Evolutionary conservation across 2,113 vertebrate genomes (phyloP).

Genomic region (Dasypus novemcinctus): DNA sequence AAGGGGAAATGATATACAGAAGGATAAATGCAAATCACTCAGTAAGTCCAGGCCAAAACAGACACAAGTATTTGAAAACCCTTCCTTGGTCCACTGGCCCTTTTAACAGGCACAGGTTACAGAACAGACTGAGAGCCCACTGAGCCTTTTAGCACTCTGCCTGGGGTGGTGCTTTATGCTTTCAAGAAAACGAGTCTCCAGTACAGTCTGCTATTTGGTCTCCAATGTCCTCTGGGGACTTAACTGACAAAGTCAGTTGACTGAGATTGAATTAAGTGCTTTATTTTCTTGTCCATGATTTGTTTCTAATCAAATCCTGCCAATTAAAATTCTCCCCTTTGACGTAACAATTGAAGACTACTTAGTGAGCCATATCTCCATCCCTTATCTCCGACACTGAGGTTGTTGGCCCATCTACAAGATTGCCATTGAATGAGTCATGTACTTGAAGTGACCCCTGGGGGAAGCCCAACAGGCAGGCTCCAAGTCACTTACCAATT

Average conservation of each 20-base stretch:
- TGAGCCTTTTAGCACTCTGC: rapidly evolving
- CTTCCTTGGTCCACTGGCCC: rapidly evolving
- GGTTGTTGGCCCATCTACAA: not conserved
- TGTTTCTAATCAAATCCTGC: not conserved
- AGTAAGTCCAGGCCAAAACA: not conserved
- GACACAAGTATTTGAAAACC: not conserved
- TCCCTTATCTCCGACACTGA: not conserved
- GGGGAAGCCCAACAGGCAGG: not conserved
- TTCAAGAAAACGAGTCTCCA: not conserved
- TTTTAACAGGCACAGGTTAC: rapidly evolving
- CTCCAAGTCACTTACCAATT: not conserved
- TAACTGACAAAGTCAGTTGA: not conserved
- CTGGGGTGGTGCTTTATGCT: not conserved
- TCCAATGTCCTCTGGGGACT: not conserved
- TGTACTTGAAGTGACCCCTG: not conserved
- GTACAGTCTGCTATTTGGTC: too few relatives aligned
- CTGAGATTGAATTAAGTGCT: not conserved
- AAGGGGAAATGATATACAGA: not conserved
- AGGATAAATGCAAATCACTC: not conserved
- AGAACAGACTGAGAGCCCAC: not conserved
- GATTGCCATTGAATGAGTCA: not conserved
- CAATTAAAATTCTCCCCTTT: not conserved
- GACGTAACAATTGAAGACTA: not conserved
- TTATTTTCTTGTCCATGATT: not conserved
- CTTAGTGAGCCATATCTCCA: not conserved